Evolutionary conservation across 1,140 invertebrate genomes (phyloP), one percentile per base, ranked within the genome.

Genomic region (Anastatus disparis): DNA sequence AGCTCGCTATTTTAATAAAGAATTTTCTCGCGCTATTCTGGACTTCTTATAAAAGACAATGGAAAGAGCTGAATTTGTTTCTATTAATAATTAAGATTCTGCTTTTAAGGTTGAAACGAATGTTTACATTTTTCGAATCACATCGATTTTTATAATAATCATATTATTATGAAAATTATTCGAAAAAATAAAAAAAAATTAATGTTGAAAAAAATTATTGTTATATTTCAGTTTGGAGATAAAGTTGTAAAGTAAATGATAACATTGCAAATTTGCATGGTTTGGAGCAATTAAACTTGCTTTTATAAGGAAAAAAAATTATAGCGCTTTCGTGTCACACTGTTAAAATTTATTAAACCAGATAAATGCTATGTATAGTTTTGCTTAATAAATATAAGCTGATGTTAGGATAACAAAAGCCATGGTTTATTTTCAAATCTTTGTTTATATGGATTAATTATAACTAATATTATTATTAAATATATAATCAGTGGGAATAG

Each of bases 1-100:
- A 50, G 31, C 29, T 29, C 17, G 65, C 65, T 59, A 68, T 68
- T 68, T 68, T 68, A 68, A 68, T 68, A 68, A 59, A 68, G 65
- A 58, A 68, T 59, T 40, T 48, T 50, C 65, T 46, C 40, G 26
- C 35, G 29, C 24, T n/a, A n/a, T n/a, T n/a, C 24, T 12, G 13
- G 38, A n/a, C 48, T 27, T 22, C 55, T 66, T n/a, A n/a, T n/a
- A n/a, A n/a, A 20, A n/a, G 17, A 46, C 52, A 66, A 56, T 66
- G 35, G 64, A 27, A 55, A 7, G n/a, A n/a, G 4, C 8, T 56
- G 27, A 40, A 56, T 56, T n/a, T 56, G n/a, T 65, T 22, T n/a
- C 15, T n/a, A n/a, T 40, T 48, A 26, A 55, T 55, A 38, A 65
- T 65, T 65, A 65, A 65, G 55, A 53, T 55, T 53, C 50, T 55